Evolutionary conservation across 2,888 invertebrate species (phyloP).

Genomic region (Thereva nobilitata): DNA sequence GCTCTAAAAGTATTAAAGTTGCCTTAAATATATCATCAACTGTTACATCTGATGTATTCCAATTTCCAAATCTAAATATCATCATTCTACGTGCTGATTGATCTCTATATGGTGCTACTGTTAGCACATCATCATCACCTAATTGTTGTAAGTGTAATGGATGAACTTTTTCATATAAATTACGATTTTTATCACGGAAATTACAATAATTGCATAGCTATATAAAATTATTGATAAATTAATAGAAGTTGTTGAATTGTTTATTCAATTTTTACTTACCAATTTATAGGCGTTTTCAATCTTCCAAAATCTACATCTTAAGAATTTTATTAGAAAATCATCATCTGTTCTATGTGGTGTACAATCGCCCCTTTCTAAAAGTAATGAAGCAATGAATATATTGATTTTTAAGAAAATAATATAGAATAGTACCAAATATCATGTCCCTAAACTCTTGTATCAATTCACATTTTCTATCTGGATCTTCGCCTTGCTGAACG

Average conservation of each 20-base stretch:
- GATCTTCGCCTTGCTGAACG: constrained; percentile 68
- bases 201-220: constrained; percentile 72
- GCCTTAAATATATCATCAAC: constrained; percentile 74
- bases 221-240: constrained; percentile 20
- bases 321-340: constrained; percentile 71
- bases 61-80: constrained; percentile 74
- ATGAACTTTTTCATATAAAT: constrained; percentile 68
- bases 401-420: not conserved
- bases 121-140: constrained; percentile 70
- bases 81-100: constrained; percentile 72
- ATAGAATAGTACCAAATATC: constrained; percentile 63
- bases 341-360: constrained; percentile 77
- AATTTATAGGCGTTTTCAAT: constrained; percentile 73
- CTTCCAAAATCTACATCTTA: constrained; percentile 74
- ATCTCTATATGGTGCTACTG: constrained; percentile 76
- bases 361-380: constrained; percentile 75
- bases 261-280: constrained; percentile 60
- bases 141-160: constrained; percentile 67
- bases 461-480: constrained; percentile 68
- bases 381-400: constrained; percentile 23
- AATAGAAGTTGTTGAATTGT: not conserved
- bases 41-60: constrained; percentile 70
- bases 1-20: constrained; percentile 70
- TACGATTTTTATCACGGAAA: constrained; percentile 74
- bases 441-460: constrained; percentile 73